phyloP scores from a whole-genome alignment of 1,140 invertebrate species.

The Subanguina moxae region DNA sequence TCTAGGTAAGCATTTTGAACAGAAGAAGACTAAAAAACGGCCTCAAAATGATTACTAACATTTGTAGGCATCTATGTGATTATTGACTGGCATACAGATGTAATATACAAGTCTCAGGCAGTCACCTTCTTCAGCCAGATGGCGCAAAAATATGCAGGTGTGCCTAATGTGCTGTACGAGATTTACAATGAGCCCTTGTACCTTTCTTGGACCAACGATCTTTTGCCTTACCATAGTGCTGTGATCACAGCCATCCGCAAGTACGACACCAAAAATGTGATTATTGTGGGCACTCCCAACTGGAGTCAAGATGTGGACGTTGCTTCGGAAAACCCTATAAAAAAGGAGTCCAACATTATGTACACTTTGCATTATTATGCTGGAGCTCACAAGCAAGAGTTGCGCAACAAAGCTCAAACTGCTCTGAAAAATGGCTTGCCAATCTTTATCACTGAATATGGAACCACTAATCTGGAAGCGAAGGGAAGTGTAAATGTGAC shows the following conservation, averaged over 20 bases:
- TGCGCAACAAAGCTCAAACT: slow-evolving; percentile 19
- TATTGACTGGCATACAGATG: slow-evolving; percentile 18
- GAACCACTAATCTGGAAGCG: neutral
- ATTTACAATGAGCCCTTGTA: slow-evolving; percentile 14
- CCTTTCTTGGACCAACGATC: slow-evolving; percentile 3
- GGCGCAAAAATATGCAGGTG: neutral
- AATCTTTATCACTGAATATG: slow-evolving; percentile 29
- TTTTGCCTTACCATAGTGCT: slow-evolving; percentile 13
- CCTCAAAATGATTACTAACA: too few species aligned
- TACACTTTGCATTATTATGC: slow-evolving; percentile 19
- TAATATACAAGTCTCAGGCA: slow-evolving; percentile 10
- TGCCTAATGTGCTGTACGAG: slow-evolving; percentile 18
- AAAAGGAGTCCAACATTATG: slow-evolving; percentile 15
- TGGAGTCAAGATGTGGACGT: slow-evolving; percentile 16
- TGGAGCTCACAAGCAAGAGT: slow-evolving; percentile 16
- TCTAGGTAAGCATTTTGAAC: too few species aligned
- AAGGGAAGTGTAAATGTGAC: slow-evolving; percentile 4
- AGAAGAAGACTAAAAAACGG: too few species aligned
- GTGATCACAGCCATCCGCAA: slow-evolving; percentile 17
- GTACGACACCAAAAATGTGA: slow-evolving; percentile 15
- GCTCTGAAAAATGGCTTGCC: slow-evolving; percentile 19
- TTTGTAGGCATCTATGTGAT: slow-evolving; percentile 23
- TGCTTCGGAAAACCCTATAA: slow-evolving; percentile 15
- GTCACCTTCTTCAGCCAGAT: slow-evolving; percentile 14
- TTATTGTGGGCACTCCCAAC: slow-evolving; percentile 14